phyloP scores from a whole-genome alignment of 2,113 vertebrate species.

The Rallus limicola region DNA sequence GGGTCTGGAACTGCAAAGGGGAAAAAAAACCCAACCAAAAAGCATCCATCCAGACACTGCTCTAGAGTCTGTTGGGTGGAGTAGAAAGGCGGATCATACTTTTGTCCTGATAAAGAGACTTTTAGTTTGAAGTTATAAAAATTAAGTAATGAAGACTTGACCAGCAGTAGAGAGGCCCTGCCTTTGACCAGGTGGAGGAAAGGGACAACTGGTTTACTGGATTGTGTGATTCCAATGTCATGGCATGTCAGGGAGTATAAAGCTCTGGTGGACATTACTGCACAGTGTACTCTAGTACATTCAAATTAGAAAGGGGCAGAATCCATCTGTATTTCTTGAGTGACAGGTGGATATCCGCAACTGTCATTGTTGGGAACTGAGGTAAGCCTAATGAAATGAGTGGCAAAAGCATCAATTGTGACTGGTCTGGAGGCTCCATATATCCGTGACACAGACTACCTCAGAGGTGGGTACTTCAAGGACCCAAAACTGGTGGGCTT shows the following conservation, averaged over 20 bases:
- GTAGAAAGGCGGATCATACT: neutral
- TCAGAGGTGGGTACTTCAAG: neutral
- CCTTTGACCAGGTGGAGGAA: neutral
- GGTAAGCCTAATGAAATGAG: neutral
- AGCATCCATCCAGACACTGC: neutral
- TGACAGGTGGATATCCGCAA: neutral
- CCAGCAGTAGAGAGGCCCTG: neutral
- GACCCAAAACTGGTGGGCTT: neutral
- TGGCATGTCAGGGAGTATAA: neutral
- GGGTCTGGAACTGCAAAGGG: neutral
- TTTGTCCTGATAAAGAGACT: neutral
- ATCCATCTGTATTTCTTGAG: neutral
- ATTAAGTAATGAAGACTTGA: neutral
- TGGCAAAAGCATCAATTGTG: neutral
- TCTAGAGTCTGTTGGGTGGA: neutral
- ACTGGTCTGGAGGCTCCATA: neutral
- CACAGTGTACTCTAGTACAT: neutral
- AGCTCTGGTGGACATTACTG: neutral
- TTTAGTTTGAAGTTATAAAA: neutral
- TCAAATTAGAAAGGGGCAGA: neutral
- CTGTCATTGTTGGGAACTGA: neutral
- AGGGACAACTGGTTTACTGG: neutral
- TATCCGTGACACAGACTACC: neutral
- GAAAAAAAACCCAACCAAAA: neutral
- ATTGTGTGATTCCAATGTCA: neutral